Conservation (phyloP, 2,113 vertebrate species). For the Shinisaurus crocodilurus region DNA sequence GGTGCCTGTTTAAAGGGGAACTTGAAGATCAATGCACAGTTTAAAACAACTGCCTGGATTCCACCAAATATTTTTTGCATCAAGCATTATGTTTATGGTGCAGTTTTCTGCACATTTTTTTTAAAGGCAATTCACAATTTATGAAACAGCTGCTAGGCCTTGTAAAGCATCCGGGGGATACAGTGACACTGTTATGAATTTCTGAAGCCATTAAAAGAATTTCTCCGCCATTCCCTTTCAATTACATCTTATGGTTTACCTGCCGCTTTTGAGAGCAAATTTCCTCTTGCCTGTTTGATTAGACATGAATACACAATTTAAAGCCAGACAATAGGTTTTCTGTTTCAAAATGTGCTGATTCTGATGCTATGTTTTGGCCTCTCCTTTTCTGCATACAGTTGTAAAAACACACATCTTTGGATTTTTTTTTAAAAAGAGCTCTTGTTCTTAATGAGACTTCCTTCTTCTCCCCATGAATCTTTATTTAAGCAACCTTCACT, state of each 20-base stretch:
- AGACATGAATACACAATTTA: conserved; percentile 40
- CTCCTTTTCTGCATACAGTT: conserved; percentile 34
- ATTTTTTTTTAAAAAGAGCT: conserved; percentile 47
- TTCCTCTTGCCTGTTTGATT: conserved; percentile 60
- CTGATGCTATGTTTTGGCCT: conserved; percentile 16
- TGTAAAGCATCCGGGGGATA: conserved; percentile 61
- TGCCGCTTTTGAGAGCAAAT: conserved; percentile 21
- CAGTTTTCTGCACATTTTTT: conserved; percentile 49
- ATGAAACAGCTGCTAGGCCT: conserved; percentile 61
- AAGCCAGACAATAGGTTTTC: conserved; percentile 7
- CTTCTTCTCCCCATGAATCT: conserved; percentile 70
- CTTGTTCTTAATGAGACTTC: conserved; percentile 76
- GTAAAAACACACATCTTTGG: conserved; percentile 41
- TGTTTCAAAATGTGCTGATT: conserved; percentile 39
- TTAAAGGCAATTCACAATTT: conserved; percentile 60
- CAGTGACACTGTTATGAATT: conserved; percentile 51
- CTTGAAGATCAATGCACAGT: conserved; percentile 51
- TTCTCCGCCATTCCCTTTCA: conserved; percentile 48
- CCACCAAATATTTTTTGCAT: conserved; percentile 55
- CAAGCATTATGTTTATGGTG: conserved; percentile 56
- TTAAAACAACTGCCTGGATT: conserved; percentile 61
- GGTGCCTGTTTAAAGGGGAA: conserved; percentile 49
- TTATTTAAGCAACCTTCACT: conserved; percentile 70
- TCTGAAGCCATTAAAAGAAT: conserved; percentile 52
- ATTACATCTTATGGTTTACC: conserved; percentile 26